Conservation (phyloP, 2,888 invertebrate genomes). For the Apamea epomidion region DNA sequence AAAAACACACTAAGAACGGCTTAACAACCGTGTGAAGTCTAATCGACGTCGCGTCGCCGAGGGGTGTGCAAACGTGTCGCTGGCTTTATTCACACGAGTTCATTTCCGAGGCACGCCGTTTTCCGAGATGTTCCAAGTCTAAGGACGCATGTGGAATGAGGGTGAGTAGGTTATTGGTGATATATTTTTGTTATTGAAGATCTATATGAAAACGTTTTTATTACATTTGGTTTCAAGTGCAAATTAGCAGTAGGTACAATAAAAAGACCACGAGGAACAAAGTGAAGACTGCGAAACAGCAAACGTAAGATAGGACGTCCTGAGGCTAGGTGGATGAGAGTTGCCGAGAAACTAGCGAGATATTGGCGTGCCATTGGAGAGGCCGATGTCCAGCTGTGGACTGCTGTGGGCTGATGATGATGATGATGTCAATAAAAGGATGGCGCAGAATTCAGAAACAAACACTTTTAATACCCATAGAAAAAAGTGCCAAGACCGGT, state of each 20-base stretch:
- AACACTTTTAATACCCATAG: neutral
- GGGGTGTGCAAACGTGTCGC: conserved; percentile 56
- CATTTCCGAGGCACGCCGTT: conserved; percentile 55
- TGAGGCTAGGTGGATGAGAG: neutral
- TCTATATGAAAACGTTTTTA: neutral
- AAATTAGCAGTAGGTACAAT: neutral
- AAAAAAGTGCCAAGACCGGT: neutral
- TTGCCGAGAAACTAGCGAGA: neutral
- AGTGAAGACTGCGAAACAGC: neutral
- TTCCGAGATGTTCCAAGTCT: conserved; percentile 19
- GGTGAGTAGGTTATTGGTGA: neutral
- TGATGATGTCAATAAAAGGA: neutral
- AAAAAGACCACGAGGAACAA: neutral
- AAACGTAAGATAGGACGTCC: neutral
- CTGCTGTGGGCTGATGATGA: neutral
- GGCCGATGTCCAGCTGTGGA: neutral
- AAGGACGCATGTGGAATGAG: neutral
- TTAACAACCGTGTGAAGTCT: conserved; percentile 59
- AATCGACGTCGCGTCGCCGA: conserved; percentile 48
- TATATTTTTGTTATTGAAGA: neutral
- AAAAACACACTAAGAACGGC: conserved; percentile 52
- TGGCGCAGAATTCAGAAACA: neutral
- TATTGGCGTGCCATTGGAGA: neutral
- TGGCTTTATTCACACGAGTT: conserved; percentile 49
- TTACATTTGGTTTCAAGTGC: neutral